Conservation (phyloP, 2,797 vertebrate genomes). For the Microctenopoma steveboyesi region DNA sequence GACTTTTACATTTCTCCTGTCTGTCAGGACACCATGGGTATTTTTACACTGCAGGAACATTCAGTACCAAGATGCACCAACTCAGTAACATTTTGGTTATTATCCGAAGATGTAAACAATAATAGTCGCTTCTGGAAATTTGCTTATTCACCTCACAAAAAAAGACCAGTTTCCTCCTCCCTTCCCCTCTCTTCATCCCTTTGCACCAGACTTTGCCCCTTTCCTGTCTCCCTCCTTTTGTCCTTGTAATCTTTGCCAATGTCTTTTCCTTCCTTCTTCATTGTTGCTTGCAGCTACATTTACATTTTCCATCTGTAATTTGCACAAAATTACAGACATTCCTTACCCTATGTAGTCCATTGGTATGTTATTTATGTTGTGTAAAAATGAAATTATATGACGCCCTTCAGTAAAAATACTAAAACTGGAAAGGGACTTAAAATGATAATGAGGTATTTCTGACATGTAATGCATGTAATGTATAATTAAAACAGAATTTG, state of each 20-base stretch:
- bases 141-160: no score
- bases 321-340: conserved; percentile 20
- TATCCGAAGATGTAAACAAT: no score
- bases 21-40: not conserved
- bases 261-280: not conserved
- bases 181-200: conserved; percentile 2
- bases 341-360: not conserved
- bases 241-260: conserved; percentile 27
- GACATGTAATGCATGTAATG: no score
- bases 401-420: not conserved
- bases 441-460: conserved; percentile 3
- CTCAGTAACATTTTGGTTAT: no score
- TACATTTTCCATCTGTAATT: conserved; percentile 26
- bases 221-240: conserved; percentile 22
- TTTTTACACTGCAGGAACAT: conserved; percentile 1
- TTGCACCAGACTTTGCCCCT: conserved; percentile 11
- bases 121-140: no score
- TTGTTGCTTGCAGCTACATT: conserved; percentile 18
- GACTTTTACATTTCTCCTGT: not conserved
- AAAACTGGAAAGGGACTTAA: not conserved
- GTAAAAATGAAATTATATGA: conserved; percentile 7
- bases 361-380: not conserved
- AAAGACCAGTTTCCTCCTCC: not conserved
- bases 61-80: not conserved
- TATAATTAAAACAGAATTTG: not conserved